Evolutionary conservation across 2,888 invertebrate genomes (phyloP).

Genomic region (Melanargia galathea): DNA sequence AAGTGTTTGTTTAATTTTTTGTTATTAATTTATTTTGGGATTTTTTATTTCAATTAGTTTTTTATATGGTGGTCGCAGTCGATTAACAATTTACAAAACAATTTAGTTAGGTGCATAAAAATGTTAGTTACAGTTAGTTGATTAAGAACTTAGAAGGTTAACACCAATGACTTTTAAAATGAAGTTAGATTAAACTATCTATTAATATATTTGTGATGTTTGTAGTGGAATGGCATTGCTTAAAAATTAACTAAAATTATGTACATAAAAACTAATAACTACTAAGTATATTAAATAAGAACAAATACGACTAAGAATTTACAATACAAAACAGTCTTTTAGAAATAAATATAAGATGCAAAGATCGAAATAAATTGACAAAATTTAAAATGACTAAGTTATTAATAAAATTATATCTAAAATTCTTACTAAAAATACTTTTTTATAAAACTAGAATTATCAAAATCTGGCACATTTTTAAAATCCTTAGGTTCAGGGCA

Average conservation of each 20-base stretch:
- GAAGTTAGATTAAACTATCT: conserved; percentile 15
- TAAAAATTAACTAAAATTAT: conserved; percentile 44
- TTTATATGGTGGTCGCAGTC: not conserved
- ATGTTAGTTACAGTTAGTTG: conserved; percentile 19
- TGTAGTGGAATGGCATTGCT: conserved; percentile 40
- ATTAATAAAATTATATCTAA: conserved; percentile 28
- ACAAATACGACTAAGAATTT: conserved; percentile 36
- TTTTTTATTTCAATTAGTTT: not conserved
- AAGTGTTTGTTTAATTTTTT: no score
- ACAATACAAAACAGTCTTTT: conserved; percentile 44
- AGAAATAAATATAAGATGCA: conserved; percentile 40
- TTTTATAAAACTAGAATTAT: conserved; percentile 28
- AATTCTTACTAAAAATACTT: conserved; percentile 24
- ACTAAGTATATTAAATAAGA: conserved; percentile 17
- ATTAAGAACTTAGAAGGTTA: conserved; percentile 9
- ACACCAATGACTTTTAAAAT: conserved; percentile 14
- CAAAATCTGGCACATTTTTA: conserved; percentile 35
- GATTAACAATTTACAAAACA: not conserved
- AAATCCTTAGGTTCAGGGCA: not conserved
- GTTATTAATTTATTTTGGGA: not conserved
- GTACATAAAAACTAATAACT: conserved; percentile 24
- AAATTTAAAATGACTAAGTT: conserved; percentile 36
- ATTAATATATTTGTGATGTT: conserved; percentile 42
- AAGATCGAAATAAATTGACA: conserved; percentile 6
- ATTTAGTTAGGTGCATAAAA: not conserved